Percentiles rank a stretch among this genome's conserved stretches.
Evolutionary conservation across 1,140 invertebrate genomes (phyloP).

Genomic region (Drosophila neocordata): DNA sequence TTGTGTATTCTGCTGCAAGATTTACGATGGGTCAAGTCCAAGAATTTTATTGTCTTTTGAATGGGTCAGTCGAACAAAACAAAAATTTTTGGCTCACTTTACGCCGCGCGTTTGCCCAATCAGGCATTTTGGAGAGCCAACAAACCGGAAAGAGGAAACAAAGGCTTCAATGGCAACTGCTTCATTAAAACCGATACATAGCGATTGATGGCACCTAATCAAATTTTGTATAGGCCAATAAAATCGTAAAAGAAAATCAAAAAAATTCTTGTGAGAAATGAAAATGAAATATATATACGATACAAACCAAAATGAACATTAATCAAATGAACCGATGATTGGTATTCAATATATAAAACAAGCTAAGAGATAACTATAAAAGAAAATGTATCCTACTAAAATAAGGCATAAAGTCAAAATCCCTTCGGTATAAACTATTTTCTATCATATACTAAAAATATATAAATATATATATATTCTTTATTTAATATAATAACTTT

Average conservation of each 20-base stretch:
- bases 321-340: background rate
- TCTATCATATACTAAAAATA: no score
- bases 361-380: no score
- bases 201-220: conserved; percentile 59
- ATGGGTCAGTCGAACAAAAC: conserved; percentile 26
- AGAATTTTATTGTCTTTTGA: conserved; percentile 65
- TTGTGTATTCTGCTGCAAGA: conserved; percentile 44
- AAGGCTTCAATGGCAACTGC: conserved; percentile 38
- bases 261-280: background rate
- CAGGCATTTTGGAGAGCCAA: background rate
- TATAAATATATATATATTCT: no score
- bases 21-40: conserved; percentile 73
- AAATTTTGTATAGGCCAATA: conserved; percentile 53
- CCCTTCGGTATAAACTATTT: no score
- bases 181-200: conserved; percentile 51
- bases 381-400: no score
- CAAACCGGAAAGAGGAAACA: background rate
- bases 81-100: background rate
- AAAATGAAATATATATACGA: background rate
- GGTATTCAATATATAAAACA: no score
- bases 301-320: no score
- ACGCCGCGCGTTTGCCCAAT: background rate
- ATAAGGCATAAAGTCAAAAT: no score
- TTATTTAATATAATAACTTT: no score
- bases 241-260: conserved; percentile 14